Percentiles rank a stretch among this genome's conserved stretches.
Evolutionary conservation across 2,888 invertebrate genomes (phyloP).

Genomic region (Trichogramma evanescens): DNA sequence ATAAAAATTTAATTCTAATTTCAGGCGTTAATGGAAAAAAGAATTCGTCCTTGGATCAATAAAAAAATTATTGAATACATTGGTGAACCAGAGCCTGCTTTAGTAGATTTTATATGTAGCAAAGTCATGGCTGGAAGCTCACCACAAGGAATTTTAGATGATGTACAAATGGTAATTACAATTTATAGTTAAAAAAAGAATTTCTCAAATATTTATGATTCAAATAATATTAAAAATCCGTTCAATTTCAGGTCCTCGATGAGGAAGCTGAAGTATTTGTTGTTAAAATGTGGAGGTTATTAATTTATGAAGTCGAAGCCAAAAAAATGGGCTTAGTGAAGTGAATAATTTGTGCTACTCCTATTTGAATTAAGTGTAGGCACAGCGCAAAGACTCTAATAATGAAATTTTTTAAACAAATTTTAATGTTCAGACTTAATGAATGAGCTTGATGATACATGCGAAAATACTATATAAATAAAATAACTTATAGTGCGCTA

Average conservation of each 20-base stretch:
- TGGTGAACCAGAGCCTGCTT: slow-evolving; percentile 95
- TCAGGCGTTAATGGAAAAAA: slow-evolving; percentile 79
- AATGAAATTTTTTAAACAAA: slow-evolving; percentile 14
- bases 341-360: slow-evolving; percentile 40
- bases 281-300: slow-evolving; percentile 99
- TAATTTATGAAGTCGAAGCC: slow-evolving; percentile 99
- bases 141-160: slow-evolving; percentile 91
- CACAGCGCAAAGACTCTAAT: slow-evolving; percentile 1
- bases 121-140: slow-evolving; percentile 90
- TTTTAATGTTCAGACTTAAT: slow-evolving; percentile 17
- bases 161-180: slow-evolving; percentile 89
- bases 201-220: background rate
- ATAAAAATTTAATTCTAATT: slow-evolving; percentile 54
- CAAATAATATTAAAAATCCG: background rate
- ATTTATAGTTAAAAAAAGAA: background rate
- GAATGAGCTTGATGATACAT: slow-evolving; percentile 6
- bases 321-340: slow-evolving; percentile 89
- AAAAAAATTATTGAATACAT: slow-evolving; percentile 99
- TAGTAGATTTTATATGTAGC: slow-evolving; percentile 99
- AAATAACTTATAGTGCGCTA: too few species aligned
- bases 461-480: too few species aligned
- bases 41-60: slow-evolving; percentile 98
- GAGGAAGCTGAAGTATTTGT: slow-evolving; percentile 99
- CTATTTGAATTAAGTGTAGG: slow-evolving; percentile 7
- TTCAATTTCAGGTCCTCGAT: slow-evolving; percentile 79